Conservation (phyloP, 2,888 invertebrate genomes). For the Caenorhabditis imperialis region DNA sequence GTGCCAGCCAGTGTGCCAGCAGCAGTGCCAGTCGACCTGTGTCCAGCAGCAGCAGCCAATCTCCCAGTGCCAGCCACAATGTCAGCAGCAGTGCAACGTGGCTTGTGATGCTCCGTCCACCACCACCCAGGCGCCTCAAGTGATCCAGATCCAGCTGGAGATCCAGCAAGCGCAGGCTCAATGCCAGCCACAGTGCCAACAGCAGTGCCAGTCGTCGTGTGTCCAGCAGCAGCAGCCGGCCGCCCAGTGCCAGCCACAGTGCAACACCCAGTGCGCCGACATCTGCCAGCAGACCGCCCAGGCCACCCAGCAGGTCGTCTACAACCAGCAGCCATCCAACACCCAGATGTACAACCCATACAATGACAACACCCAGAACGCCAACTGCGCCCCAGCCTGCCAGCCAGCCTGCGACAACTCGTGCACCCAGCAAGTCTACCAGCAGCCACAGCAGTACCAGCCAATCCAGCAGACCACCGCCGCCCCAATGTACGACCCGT, state of each 20-base stretch:
- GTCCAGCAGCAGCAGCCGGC: constrained; percentile 3
- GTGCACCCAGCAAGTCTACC: too few species aligned
- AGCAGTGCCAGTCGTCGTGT: constrained; percentile 35
- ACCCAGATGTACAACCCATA: too few species aligned
- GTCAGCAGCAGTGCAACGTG: constrained; percentile 25
- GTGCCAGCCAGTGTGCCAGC: constrained; percentile 18
- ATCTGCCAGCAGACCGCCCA: too few species aligned
- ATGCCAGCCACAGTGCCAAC: constrained; percentile 45
- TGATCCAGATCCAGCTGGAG: constrained; percentile 1
- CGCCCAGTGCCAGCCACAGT: too few species aligned
- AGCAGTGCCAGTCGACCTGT: constrained; percentile 10
- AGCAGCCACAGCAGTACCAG: too few species aligned
- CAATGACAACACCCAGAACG: constrained; percentile 20
- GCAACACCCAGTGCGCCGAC: too few species aligned
- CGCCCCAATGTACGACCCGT: constrained; percentile 22
- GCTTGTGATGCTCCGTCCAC: background rate
- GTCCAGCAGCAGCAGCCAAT: background rate
- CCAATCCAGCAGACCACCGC: constrained; percentile 12
- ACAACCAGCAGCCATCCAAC: too few species aligned
- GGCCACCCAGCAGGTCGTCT: too few species aligned
- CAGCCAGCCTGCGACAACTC: constrained; percentile 20
- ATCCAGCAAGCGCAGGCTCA: too few species aligned
- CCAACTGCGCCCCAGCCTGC: constrained; percentile 41
- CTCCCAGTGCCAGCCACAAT: constrained; percentile 27
- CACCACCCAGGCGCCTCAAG: constrained; percentile 8